These are phyloP conservation scores for Brachionus rubens DNA, from an alignment of 1,140 invertebrate species.

Conservation along the genomic window DNA sequence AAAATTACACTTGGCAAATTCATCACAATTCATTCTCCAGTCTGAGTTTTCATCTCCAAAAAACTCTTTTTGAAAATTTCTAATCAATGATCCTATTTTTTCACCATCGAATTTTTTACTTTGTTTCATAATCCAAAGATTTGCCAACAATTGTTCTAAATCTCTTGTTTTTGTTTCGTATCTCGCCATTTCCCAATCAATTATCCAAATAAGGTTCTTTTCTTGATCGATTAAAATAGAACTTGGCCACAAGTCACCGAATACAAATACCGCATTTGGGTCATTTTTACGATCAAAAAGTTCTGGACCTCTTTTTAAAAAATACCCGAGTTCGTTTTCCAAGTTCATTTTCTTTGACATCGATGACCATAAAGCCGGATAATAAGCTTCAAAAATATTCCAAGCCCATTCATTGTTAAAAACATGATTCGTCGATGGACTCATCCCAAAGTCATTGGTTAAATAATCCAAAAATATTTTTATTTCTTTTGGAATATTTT, in stretches of 20 bases:
- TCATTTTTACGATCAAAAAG: background rate
- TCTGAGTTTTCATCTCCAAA: background rate
- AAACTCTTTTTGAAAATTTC: background rate
- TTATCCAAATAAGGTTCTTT: conserved; percentile 29
- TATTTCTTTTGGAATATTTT: conserved; percentile 2
- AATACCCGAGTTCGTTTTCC: conserved; percentile 21
- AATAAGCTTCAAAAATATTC: conserved; percentile 11
- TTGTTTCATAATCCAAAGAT: conserved; percentile 44
- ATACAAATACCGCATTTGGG: background rate
- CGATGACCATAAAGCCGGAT: background rate
- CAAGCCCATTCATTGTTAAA: background rate
- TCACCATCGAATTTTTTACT: background rate
- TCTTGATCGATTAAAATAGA: conserved; percentile 41
- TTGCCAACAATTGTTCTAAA: conserved; percentile 34
- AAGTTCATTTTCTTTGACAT: conserved; percentile 15
- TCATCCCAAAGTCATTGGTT: background rate
- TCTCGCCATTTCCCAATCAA: conserved; percentile 34
- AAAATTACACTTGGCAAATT: conserved; percentile 8
- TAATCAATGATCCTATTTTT: conserved; percentile 9
- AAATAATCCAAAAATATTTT: conserved; percentile 31
- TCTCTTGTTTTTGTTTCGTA: conserved; percentile 2
- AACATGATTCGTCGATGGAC: background rate
- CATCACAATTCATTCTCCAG: conserved; percentile 18
- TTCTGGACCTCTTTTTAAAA: conserved; percentile 4
- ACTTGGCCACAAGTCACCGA: conserved; percentile 39